These are phyloP conservation scores for Gallinago nigripennis DNA, from an alignment of 2,797 vertebrate species.

Conservation along the genomic window DNA sequence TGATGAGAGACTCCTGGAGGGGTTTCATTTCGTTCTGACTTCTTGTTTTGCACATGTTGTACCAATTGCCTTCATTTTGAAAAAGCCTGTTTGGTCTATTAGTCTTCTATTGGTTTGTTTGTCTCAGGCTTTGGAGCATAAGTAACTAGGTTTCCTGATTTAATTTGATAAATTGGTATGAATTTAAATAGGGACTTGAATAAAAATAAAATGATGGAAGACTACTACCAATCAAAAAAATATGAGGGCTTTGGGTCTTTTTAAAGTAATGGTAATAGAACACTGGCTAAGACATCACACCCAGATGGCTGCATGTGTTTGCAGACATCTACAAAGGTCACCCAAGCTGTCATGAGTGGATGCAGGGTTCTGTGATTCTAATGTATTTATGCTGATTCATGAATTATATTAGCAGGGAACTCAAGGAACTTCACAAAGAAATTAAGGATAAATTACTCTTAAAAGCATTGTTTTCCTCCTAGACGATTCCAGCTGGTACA, in stretches of 20 bases:
- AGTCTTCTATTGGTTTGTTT: neutral
- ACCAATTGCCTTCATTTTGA: neutral
- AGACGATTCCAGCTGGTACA: neutral
- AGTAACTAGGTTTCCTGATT: neutral
- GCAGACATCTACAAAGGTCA: neutral
- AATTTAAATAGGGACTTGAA: neutral
- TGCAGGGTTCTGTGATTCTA: neutral
- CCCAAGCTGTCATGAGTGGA: neutral
- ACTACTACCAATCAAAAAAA: neutral
- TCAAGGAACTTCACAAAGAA: neutral
- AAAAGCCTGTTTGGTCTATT: neutral
- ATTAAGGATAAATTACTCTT: neutral
- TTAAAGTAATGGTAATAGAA: neutral
- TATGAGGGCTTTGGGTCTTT: neutral
- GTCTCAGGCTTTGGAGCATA: neutral
- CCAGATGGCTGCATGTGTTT: neutral
- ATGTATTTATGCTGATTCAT: neutral
- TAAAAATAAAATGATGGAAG: neutral
- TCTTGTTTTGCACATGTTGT: neutral
- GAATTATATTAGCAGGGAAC: neutral
- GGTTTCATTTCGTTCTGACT: neutral
- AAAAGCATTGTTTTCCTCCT: neutral
- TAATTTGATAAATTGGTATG: neutral
- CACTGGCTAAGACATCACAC: neutral
- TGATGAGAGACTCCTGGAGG: neutral